Percentiles rank a stretch among this genome's conserved stretches.
phyloP scores from a whole-genome alignment of 2,888 invertebrate genomes.

The Hyalella azteca region DNA sequence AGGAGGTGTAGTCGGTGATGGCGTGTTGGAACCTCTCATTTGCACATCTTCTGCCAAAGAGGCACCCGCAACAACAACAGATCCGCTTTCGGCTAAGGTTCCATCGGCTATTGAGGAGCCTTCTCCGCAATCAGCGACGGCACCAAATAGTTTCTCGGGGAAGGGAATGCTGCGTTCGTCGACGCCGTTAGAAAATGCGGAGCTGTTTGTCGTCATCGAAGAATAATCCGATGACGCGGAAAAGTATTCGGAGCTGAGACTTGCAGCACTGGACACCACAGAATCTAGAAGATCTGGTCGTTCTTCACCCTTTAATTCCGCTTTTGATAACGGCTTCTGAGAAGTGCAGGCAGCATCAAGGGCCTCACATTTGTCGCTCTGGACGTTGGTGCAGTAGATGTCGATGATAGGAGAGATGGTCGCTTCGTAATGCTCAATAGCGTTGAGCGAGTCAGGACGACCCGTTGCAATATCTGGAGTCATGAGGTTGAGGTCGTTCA shows the following conservation, averaged over 20 bases:
- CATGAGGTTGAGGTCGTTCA: background rate
- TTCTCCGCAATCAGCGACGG: background rate
- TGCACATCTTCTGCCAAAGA: too few relatives aligned
- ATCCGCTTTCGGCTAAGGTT: background rate
- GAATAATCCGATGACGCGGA: conserved; percentile 28
- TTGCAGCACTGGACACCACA: conserved; percentile 6
- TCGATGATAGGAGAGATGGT: background rate
- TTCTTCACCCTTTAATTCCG: background rate
- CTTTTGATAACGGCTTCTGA: background rate
- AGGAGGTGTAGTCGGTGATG: conserved; percentile 3
- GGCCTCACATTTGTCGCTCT: background rate
- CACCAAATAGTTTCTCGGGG: background rate
- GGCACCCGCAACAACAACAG: background rate
- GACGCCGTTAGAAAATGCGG: background rate
- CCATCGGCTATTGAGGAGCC: background rate
- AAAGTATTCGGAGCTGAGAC: conserved; percentile 36
- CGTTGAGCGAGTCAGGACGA: background rate
- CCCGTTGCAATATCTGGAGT: background rate
- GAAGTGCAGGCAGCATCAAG: background rate
- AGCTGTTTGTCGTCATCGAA: conserved; percentile 14
- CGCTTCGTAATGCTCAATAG: background rate
- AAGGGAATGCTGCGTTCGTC: background rate
- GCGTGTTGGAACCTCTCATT: background rate
- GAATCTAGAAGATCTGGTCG: background rate
- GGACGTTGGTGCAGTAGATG: background rate